Evolutionary conservation across 1,140 invertebrate species (phyloP), one percentile per base, ranked within the genome.

Genomic region (Zaprionus camerounensis): DNA sequence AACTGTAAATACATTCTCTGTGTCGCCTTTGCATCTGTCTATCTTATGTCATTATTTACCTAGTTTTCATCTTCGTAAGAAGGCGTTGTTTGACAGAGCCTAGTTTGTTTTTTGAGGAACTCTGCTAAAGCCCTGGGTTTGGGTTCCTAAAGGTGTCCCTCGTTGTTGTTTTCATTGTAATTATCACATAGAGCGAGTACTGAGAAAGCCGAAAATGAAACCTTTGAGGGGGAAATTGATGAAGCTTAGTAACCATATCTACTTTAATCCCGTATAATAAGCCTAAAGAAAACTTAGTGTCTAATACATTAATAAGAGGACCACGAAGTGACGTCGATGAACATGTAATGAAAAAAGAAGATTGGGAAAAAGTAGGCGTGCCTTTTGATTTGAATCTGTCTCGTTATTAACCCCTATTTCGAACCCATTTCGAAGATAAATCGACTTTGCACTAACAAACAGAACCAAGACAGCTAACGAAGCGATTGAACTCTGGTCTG

Each of bases 341-440:
- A 62, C 65, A 34, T 65, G 15, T 31, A 31, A 56, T 55, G 55
- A 36, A 15, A 13, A n/a, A 13, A 5, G 9, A 41, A 26, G 26
- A 15, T 66, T 11, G 6, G 34, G 7, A n/a, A 72, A 44, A 36
- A 65, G 34, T 53, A 57, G 64, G 38, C 44, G 68, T 61, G 13
- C 63, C 49, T 73, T 51, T 74, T 62, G 66, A 74, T 73, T 73
- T 73, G 63, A 73, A 59, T 59, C 36, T 31, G 36, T 38, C 57
- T 36, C 70, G 65, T 71, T 71, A 63, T 58, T 57, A 70, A 53
- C 24, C 26, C 44, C 41, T 46, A 36, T 15, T 31, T 38, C 28
- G 15, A 34, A 63, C 11, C 17, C 46, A 51, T 51, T 51, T 51
- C 46, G 9, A 51, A 63, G 53, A 67, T 62, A 46, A 62, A 51